phyloP scores from a whole-genome alignment of 2,797 vertebrate genomes.

The Triplophysa bombifrons region DNA sequence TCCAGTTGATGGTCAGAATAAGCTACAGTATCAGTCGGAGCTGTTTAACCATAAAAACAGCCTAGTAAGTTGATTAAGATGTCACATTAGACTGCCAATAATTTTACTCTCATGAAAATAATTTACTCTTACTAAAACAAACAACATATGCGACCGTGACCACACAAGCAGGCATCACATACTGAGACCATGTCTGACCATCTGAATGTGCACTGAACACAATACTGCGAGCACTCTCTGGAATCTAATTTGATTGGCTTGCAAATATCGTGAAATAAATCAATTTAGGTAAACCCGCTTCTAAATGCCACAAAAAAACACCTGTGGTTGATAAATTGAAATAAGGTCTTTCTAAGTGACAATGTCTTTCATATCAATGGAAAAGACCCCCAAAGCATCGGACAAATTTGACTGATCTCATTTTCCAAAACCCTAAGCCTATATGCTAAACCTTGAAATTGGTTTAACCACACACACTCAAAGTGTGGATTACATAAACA shows the following conservation, averaged over 20 bases:
- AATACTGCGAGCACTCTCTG: neutral
- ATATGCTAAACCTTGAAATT: too few relatives aligned
- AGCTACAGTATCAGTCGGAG: constrained; percentile 1
- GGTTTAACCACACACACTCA: neutral
- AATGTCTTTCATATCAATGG: too few relatives aligned
- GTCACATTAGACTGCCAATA: constrained; percentile 2
- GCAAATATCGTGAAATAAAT: too few relatives aligned
- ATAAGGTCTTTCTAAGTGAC: too few relatives aligned
- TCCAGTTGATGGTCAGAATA: constrained; percentile 23
- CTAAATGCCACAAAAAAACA: too few relatives aligned
- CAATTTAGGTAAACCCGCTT: too few relatives aligned
- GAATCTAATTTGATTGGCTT: too few relatives aligned
- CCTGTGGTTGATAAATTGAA: too few relatives aligned
- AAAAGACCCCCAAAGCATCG: too few relatives aligned
- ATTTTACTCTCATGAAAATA: neutral
- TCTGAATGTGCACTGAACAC: neutral
- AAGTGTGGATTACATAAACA: too few relatives aligned
- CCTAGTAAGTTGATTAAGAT: constrained; percentile 10
- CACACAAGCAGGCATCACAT: neutral
- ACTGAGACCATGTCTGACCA: neutral
- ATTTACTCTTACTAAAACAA: neutral
- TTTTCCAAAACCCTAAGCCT: too few relatives aligned
- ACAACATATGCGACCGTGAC: neutral
- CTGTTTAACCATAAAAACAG: constrained; percentile 28
- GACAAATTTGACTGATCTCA: too few relatives aligned